Evolutionary conservation across 2,888 invertebrate genomes (phyloP), one percentile per base, ranked within the genome.

Genomic region (Chymomyza caudatula): DNA sequence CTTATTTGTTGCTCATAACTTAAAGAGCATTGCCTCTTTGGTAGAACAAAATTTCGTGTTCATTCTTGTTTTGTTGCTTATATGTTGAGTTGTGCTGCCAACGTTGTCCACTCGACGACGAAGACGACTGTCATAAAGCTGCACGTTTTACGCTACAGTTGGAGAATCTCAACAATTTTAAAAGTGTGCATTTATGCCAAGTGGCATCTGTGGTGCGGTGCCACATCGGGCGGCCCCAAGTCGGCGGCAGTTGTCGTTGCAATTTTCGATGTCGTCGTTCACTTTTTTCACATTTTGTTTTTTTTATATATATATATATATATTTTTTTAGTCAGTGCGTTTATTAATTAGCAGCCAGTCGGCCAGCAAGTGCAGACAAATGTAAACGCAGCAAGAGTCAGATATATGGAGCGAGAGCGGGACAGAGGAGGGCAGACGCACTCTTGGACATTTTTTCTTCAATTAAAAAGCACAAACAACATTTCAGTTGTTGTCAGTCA

Each of bases 141-240:
- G 73, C 76, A 85, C 79, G 85, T 84, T 86, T 80, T 73, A 51
- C 71, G 83, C 85, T 74, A 75, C 82, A 85, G 83, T 82, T 86
- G 82, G 83, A 83, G 87, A 86, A 84, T 84, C 87, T 85, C 76
- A 85, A 77, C 83, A 86, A 84, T 84, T 74, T 76, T 73, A 85
- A 84, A 85, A 84, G 87, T 84, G 86, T 82, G 86, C 85, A 83
- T 86, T 83, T 86, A 86, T 83, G 79, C 83, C 87, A 82, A 77
- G 79, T 76, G 79, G 85, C 77, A 85, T 82, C 86, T 77, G 72
- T 69, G 61, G 23, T 44, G 55, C 42, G 13, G 55, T 42, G 29
- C 71, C 73, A 69, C 75, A 75, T 74, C 71, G 74, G 66, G 67
- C 23, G 58, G 57, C 43, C 60, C 43, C 54, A 29, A 20, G 58